Evolutionary conservation across 2,888 invertebrate species (phyloP).

Genomic region (Apamea epomidion): DNA sequence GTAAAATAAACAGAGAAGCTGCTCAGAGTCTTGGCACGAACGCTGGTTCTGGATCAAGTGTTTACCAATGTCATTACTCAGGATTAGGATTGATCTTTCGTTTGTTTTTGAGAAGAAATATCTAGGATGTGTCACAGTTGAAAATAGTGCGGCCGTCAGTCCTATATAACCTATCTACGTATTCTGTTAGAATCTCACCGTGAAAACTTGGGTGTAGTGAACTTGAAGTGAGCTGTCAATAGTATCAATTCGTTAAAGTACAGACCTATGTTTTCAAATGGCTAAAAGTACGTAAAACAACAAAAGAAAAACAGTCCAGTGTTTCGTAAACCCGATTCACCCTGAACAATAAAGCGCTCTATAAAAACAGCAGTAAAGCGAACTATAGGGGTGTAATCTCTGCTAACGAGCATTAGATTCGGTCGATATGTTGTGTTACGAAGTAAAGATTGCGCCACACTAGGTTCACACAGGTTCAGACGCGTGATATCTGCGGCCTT

Average conservation of each 20-base stretch:
- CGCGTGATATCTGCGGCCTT: constrained; percentile 80
- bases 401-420: constrained; percentile 62
- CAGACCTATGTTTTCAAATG: not conserved
- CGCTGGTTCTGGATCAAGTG: constrained; percentile 23
- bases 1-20: constrained; percentile 29
- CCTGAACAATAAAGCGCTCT: constrained; percentile 36
- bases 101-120: constrained; percentile 15
- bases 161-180: not conserved
- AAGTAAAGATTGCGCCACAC: constrained; percentile 61
- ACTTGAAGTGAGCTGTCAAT: not conserved
- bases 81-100: constrained; percentile 37
- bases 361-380: constrained; percentile 43
- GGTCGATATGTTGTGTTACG: constrained; percentile 49
- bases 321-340: constrained; percentile 32
- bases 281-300: not conserved
- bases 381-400: constrained; percentile 65
- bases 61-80: constrained; percentile 44
- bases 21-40: constrained; percentile 44
- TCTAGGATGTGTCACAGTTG: not conserved
- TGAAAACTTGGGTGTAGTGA: not conserved
- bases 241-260: too few species aligned
- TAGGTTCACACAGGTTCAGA: constrained; percentile 76
- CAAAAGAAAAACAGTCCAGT: constrained; percentile 13
- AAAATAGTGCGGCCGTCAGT: constrained; percentile 7
- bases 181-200: too few species aligned